Evolutionary conservation across 2,797 vertebrate genomes (phyloP), one percentile per base, ranked within the genome.

Genomic region (Diplodus sargus): DNA sequence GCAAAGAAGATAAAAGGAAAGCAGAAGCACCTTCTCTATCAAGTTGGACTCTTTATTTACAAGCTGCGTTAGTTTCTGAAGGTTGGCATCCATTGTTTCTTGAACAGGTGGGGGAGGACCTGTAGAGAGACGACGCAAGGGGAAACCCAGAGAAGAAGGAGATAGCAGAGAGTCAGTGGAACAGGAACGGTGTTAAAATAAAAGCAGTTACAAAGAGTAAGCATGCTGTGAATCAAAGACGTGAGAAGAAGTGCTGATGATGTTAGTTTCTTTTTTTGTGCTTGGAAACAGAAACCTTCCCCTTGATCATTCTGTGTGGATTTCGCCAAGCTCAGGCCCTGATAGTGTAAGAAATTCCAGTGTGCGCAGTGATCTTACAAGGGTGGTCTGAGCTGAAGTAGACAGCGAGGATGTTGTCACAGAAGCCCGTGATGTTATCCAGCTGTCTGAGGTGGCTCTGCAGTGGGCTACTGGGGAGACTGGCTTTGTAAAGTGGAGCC

Each of bases 21-120:
- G 63, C 87, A 91, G 93, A 93, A 90, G 94, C 93, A 99, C 98
- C 98, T 99, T 99, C 95, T 99, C 97, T 95, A 99, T 99, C 91
- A 99, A 94, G 96, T 97, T 99, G 96, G 97, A 99, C 90, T 99
- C 98, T 96, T 99, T 99, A 96, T 99, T 98, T 96, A 99, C 98
- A 96, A 99, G 98, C 78, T 99, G 98, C 80, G 98, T 99, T 94
- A 99, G 96, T 96, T 99, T 99, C 96, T 97, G 97, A 53, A 99
- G 96, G 94, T 99, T 99, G 92, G 97, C 97, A 90, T 99, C 98
- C 93, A 97, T 93, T 56, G 91, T 93, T 90, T 99, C 97, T 93
- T 97, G 97, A 94, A 95, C 95, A 92, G 94, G 84, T 22, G 94
- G 91, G 88, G 94, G 93, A 81, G 94, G 87, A 94, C 96, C 98